Conservation (phyloP, 2,888 invertebrate genomes). For the Dasypolia templi region DNA sequence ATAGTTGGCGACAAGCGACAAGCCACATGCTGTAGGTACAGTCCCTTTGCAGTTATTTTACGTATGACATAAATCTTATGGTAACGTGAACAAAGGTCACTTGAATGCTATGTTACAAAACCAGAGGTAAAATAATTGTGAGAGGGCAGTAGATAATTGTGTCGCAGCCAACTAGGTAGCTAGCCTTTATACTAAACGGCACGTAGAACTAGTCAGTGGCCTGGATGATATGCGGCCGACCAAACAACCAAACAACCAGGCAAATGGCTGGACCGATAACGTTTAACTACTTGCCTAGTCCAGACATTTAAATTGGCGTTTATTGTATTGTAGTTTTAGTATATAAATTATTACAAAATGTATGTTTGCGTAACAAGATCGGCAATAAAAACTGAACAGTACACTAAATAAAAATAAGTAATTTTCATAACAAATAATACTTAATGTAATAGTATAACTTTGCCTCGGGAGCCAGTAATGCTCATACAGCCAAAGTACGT, state of each 20-base stretch:
- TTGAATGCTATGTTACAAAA: not conserved
- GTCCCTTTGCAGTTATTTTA: not conserved
- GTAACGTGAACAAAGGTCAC: not conserved
- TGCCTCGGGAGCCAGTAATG: too few relatives aligned
- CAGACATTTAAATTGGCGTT: not conserved
- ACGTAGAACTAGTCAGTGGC: not conserved
- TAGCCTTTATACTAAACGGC: not conserved
- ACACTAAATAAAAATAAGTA: not conserved
- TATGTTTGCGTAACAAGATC: not conserved
- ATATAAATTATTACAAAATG: not conserved
- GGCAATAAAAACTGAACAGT: not conserved
- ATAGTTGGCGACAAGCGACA: not conserved
- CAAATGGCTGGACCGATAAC: not conserved
- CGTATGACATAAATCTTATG: not conserved
- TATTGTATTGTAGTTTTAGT: not conserved
- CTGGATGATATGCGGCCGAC: not conserved
- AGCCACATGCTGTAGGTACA: conserved; percentile 3
- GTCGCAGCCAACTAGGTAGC: not conserved
- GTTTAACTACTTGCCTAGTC: not conserved
- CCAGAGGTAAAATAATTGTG: not conserved
- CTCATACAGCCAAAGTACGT: too few relatives aligned
- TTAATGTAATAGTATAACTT: too few relatives aligned
- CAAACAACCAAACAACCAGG: not conserved
- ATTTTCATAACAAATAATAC: too few relatives aligned
- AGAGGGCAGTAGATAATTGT: not conserved